Evolutionary conservation across 2,797 vertebrate species (phyloP), one percentile per base, ranked within the genome.

Genomic region (Propithecus deckenii): DNA sequence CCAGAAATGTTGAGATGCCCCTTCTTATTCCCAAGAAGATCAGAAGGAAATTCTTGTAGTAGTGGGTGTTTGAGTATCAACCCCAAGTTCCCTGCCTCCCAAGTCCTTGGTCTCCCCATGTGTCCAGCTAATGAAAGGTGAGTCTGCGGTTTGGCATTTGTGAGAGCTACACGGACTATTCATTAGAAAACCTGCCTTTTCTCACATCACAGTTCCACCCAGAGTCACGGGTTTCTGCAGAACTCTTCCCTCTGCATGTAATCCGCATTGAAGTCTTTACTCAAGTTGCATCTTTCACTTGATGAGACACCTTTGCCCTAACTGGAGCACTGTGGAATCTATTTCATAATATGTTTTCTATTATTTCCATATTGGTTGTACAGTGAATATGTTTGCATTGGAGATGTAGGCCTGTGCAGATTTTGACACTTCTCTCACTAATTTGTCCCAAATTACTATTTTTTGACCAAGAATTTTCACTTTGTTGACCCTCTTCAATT

Each of bases 291-390:
- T 43, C 78, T 89, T 89, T 80, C 22, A 50, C 35, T 89, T 50
- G 57, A 93, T 59, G 80, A 88, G 93, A 86, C 48, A n/a, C 52
- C 25, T 67, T 46, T 79, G 22, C 55, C 71, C 25, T 63, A n/a
- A 46, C 1, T 10, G 41, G 65, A 57, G 25, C 22, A 46, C 23
- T 94, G 18, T 35, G 57, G 80, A 61, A 85, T 92, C 63, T 61
- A 85, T 61, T 88, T 90, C n/a, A 50, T 67, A 95, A 83, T 86
- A 55, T 69, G 74, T 52, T 15, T 65, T 78, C 76, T 48, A 76
- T 63, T 91, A 80, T 86, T 95, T 96, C 67, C 83, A 76, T 80
- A 50, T 43, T 52, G 63, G 86, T 71, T 79, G 63, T 88, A 61
- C 85, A 11, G 41, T 50, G 81, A 87, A 13, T 22, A 18, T 61